Percentiles rank a stretch among this genome's conserved stretches.
phyloP scores from a whole-genome alignment of 2,113 vertebrate species.

The Maccullochella peelii region DNA sequence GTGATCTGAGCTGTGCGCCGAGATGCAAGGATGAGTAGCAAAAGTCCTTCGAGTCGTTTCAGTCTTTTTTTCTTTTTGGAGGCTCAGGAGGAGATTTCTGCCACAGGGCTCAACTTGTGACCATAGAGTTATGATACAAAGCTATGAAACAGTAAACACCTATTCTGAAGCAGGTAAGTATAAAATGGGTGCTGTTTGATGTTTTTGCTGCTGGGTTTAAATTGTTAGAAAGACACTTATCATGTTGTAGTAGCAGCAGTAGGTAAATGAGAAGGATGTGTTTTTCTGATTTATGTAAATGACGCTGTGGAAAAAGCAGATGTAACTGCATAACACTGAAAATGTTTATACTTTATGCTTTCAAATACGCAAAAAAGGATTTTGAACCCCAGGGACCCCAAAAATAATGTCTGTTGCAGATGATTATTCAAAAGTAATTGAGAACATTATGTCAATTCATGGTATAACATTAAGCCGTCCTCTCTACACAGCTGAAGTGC shows the following conservation, averaged over 20 bases:
- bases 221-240: conserved; percentile 38
- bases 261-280: conserved; percentile 55
- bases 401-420: conserved; percentile 26
- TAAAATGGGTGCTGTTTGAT: conserved; percentile 15
- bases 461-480: conserved; percentile 30
- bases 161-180: neutral
- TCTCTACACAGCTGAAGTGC: conserved; percentile 36
- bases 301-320: conserved; percentile 23
- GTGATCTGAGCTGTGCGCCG: conserved; percentile 9
- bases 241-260: conserved; percentile 40
- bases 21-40: neutral
- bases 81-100: conserved; percentile 15
- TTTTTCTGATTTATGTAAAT: conserved; percentile 49
- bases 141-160: conserved; percentile 3
- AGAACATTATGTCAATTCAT: conserved; percentile 31
- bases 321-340: neutral
- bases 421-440: conserved; percentile 15
- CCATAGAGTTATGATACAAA: conserved; percentile 18
- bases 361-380: conserved; percentile 16
- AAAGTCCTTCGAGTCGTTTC: conserved; percentile 8
- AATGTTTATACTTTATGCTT: conserved; percentile 28
- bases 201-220: conserved; percentile 29
- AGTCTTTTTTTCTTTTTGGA: neutral
- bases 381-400: conserved; percentile 17
- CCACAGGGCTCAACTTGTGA: conserved; percentile 24